phyloP scores from a whole-genome alignment of 1,140 invertebrate species.

The Drosophila truncata region DNA sequence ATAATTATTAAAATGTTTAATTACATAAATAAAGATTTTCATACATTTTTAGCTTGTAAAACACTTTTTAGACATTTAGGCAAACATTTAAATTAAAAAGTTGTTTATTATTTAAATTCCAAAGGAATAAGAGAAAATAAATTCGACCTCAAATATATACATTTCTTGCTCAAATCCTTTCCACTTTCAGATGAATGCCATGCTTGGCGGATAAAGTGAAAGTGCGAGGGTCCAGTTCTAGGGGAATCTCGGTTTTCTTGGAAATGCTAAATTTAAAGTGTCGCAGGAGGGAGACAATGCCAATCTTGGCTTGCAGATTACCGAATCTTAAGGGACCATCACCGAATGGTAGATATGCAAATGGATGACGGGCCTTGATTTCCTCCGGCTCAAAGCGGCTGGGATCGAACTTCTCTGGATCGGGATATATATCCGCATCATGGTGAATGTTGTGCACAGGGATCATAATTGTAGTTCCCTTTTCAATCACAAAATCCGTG shows the following conservation, averaged over 20 bases:
- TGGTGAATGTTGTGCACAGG: constrained; percentile 88
- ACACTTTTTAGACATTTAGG: not conserved
- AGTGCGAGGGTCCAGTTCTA: constrained; percentile 25
- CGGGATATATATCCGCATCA: constrained; percentile 86
- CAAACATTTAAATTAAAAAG: not conserved
- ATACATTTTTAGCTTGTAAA: too few species aligned
- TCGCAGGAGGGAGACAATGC: constrained; percentile 85
- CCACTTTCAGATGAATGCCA: constrained; percentile 61
- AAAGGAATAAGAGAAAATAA: too few species aligned
- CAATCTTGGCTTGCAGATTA: constrained; percentile 86
- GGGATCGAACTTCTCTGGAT: constrained; percentile 88
- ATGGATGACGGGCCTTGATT: too few species aligned
- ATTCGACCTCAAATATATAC: not conserved
- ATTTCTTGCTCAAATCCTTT: constrained; percentile 20
- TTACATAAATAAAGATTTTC: too few species aligned
- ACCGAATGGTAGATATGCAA: too few species aligned
- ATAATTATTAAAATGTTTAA: too few species aligned
- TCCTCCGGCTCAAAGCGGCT: too few species aligned
- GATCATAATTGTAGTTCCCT: constrained; percentile 87
- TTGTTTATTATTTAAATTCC: not conserved
- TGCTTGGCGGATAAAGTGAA: constrained; percentile 20
- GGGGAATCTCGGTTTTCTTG: constrained; percentile 50
- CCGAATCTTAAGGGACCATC: constrained; percentile 88
- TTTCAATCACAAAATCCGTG: constrained; percentile 82
- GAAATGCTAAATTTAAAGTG: constrained; percentile 78